Base-by-base conservation (phyloP, 2,113 vertebrate species). In the Tragelaphus imberbis region DNA sequence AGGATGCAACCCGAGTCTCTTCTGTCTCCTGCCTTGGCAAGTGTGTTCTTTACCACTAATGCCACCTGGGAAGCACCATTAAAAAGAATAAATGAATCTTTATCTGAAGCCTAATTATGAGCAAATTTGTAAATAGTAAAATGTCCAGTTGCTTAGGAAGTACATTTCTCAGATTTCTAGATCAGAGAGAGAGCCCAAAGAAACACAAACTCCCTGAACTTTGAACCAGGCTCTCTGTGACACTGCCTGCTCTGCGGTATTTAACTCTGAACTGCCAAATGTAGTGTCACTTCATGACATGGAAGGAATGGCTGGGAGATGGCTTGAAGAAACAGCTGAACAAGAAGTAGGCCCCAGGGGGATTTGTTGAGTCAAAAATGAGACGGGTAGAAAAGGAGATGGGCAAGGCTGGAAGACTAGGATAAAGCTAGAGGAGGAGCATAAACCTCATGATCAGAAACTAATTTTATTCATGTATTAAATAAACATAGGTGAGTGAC, bases 381-480 rank as follows among this genome's bases (percentile, higher is more conserved):
- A 87, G 27, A 94, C 44, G 1, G 30, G 30, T 36, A 56, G 82
- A 79, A 91, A 44, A 88, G n/a, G n/a, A 94, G 95, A 86, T 63
- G 15, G 19, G 25, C 19, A 49, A 56, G 7, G 0, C 17, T 85
- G 17, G 40, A 59, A 89, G 51, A 58, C 1, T 47, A 33, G 53
- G 19, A 93, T 95, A 36, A 85, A 91, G 28, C 82, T 79, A 77
- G 8, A 21, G 88, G 68, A 92, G 55, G 23, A 68, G 23, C 68
- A 90, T 40, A 84, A 71, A 82, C 80, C 58, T 77, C 53, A 47
- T 5, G 17, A 36, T 44, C 61, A 96, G 84, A 40, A 77, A 80
- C 68, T 79, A 91, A 95, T 86, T 86, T 44, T 91, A 68, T 86
- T 96, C 51, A 58, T 7, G 40, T 95, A 58, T 93, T 93, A 95